phyloP scores from a whole-genome alignment of 1,140 invertebrate species.

The Drosophila santomea region DNA sequence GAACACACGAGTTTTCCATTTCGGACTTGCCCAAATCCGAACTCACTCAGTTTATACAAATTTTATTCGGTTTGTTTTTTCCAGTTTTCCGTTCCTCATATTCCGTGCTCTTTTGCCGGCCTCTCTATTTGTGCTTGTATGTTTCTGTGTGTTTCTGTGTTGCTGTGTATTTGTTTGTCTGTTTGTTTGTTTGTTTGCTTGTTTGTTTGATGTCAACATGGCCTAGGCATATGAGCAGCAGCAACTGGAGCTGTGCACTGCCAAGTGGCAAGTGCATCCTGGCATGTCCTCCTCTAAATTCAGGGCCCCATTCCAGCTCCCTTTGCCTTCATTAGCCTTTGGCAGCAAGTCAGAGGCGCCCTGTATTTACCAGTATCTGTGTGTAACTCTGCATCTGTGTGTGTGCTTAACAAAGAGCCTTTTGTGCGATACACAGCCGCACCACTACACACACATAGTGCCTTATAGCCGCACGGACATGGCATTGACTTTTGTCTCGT shows the following conservation, averaged over 20 bases:
- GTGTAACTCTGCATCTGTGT: constrained; percentile 21
- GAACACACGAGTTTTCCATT: constrained; percentile 43
- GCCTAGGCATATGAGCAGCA: constrained; percentile 60
- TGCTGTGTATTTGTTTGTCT: constrained; percentile 57
- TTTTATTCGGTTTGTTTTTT: constrained; percentile 41
- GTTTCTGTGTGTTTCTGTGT: constrained; percentile 16
- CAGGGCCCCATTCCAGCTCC: constrained; percentile 5
- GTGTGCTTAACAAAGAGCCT: constrained; percentile 66
- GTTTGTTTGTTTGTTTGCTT: constrained; percentile 56
- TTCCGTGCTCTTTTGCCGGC: constrained; percentile 64
- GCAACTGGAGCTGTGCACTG: constrained; percentile 47
- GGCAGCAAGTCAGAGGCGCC: constrained; percentile 75
- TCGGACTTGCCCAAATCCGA: constrained; percentile 20
- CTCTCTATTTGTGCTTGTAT: constrained; percentile 22
- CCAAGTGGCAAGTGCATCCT: constrained; percentile 71
- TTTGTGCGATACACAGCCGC: constrained; percentile 39
- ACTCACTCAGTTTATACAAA: constrained; percentile 55
- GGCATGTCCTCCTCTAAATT: constrained; percentile 45
- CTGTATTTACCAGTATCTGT: constrained; percentile 22
- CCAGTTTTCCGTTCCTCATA: constrained; percentile 29
- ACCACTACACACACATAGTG: constrained; percentile 9
- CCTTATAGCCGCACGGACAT: constrained; percentile 34
- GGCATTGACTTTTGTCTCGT: constrained; percentile 73
- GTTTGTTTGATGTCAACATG: constrained; percentile 78
- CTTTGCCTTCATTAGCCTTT: constrained; percentile 76